Evolutionary conservation across 1,140 invertebrate species (phyloP).

Genomic region (Papilio helenus): DNA sequence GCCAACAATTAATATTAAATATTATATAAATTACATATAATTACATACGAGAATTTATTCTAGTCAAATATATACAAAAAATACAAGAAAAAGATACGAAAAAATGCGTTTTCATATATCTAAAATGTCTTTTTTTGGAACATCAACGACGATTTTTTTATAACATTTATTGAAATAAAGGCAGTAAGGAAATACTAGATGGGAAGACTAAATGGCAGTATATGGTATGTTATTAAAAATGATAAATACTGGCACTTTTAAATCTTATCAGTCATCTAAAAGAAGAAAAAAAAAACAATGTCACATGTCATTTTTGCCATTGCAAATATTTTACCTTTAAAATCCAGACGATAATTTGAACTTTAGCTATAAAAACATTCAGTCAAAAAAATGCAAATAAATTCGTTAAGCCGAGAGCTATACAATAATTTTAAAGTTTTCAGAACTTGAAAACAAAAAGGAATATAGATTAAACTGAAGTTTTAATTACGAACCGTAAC

Average conservation of each 20-base stretch:
- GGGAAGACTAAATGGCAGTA: constrained; percentile 37
- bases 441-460: not conserved
- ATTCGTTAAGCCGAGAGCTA: constrained; percentile 25
- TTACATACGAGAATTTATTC: constrained; percentile 15
- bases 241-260: constrained; percentile 30
- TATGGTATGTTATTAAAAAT: constrained; percentile 14
- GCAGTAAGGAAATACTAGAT: not conserved
- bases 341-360: not conserved
- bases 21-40: not conserved
- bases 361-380: constrained; percentile 9
- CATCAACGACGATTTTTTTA: not conserved
- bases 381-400: constrained; percentile 36
- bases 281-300: not conserved
- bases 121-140: not conserved
- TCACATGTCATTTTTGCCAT: not conserved
- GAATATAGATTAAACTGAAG: not conserved
- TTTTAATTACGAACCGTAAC: constrained; percentile 12
- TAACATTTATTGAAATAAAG: not conserved
- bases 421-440: not conserved
- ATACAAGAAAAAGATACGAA: not conserved
- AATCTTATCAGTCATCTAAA: not conserved
- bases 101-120: not conserved
- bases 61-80: constrained; percentile 35
- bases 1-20: not conserved
- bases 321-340: not conserved